Conservation (phyloP, 1,140 invertebrate species). For the Antheraea pernyi region DNA sequence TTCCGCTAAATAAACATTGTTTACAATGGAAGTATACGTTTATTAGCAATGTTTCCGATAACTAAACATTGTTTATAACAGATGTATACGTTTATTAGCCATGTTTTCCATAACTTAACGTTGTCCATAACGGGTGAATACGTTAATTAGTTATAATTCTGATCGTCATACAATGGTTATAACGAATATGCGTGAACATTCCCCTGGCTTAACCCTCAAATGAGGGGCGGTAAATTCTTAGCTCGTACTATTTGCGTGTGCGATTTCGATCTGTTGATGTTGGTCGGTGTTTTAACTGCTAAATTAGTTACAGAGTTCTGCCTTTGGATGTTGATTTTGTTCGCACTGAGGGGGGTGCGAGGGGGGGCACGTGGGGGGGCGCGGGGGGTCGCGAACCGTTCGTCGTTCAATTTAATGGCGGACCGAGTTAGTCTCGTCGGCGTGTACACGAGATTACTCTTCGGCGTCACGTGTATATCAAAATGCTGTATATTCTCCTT, state of each 20-base stretch:
- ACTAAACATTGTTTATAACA: no score
- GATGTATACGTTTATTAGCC: not conserved
- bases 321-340: constrained; percentile 52
- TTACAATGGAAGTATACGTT: no score
- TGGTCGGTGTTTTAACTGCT: constrained; percentile 50
- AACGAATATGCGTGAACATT: not conserved
- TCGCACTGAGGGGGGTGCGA: constrained; percentile 34
- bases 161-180: no score
- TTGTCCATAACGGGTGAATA: no score
- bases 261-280: constrained; percentile 57
- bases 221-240: constrained; percentile 62
- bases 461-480: constrained; percentile 40
- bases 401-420: constrained; percentile 55
- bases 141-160: no score
- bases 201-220: constrained; percentile 24
- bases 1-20: no score
- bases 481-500: constrained; percentile 56
- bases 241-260: constrained; percentile 54
- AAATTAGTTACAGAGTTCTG: constrained; percentile 44
- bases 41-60: no score
- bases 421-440: constrained; percentile 60
- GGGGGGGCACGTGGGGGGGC: constrained; percentile 28
- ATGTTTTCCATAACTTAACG: no score
- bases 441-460: constrained; percentile 46
- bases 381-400: constrained; percentile 61